Evolutionary conservation across 2,888 invertebrate species (phyloP).

Genomic region (Thysanoteuthis rhombus): DNA sequence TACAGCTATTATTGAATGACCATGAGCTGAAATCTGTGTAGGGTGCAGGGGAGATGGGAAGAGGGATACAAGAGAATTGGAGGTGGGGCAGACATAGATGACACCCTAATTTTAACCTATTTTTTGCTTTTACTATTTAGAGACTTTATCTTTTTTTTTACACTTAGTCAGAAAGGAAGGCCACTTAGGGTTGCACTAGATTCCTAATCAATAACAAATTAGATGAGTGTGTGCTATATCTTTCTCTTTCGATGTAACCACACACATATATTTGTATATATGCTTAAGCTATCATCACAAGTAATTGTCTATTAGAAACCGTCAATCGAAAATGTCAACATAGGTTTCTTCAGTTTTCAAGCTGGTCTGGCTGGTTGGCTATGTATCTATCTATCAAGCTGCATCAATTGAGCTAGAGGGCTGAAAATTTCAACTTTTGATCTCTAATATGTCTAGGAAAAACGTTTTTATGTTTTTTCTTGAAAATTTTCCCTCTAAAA

Average conservation of each 20-base stretch:
- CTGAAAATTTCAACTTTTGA: no score
- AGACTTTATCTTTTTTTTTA: not conserved
- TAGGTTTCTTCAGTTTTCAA: no score
- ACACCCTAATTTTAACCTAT: not conserved
- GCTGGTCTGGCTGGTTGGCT: no score
- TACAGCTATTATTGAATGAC: not conserved
- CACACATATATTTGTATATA: not conserved
- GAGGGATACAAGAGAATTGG: not conserved
- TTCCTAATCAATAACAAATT: not conserved
- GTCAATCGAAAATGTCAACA: no score
- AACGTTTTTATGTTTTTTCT: no score
- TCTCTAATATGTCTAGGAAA: no score
- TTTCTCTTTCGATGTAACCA: not conserved
- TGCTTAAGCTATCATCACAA: not conserved
- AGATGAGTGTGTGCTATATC: not conserved
- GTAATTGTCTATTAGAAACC: no score
- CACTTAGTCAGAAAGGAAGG: not conserved
- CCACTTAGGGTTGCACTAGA: not conserved
- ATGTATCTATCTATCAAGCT: no score
- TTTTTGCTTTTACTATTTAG: not conserved
- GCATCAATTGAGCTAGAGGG: no score
- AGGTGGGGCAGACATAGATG: not conserved
- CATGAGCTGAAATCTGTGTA: not conserved
- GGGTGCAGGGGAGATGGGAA: no score
- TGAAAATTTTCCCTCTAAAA: no score